Conservation (phyloP, 2,888 invertebrate species). For the Hesperia comma region DNA sequence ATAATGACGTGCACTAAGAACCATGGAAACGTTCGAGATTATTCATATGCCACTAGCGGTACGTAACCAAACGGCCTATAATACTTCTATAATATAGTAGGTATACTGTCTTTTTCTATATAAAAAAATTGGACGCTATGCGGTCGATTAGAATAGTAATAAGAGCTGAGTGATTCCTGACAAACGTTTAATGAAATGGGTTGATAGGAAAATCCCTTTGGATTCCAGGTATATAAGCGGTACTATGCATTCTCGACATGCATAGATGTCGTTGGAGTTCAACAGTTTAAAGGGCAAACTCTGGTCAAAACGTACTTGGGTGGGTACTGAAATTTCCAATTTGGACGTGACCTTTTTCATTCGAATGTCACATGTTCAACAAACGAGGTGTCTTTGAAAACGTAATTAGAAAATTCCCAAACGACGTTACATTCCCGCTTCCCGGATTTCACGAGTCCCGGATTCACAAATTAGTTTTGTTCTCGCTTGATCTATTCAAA, state of each 20-base stretch:
- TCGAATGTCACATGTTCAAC: constrained; percentile 78
- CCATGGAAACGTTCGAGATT: no score
- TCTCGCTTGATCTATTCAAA: constrained; percentile 47
- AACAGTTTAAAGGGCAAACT: constrained; percentile 67
- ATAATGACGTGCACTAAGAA: no score
- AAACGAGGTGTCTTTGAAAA: constrained; percentile 83
- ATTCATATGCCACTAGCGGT: no score
- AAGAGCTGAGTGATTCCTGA: constrained; percentile 28
- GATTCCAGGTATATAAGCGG: no score
- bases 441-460: constrained; percentile 60
- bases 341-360: constrained; percentile 81
- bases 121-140: no score
- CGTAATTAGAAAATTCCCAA: constrained; percentile 84
- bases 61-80: no score
- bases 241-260: no score
- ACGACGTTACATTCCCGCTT: constrained; percentile 67
- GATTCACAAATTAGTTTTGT: constrained; percentile 76
- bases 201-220: constrained; percentile 71
- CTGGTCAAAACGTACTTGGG: constrained; percentile 46
- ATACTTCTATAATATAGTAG: no score
- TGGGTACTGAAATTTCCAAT: constrained; percentile 63
- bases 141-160: neutral
- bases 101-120: no score
- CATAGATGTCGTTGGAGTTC: no score
- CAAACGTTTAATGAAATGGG: constrained; percentile 62